A percentile compares a stretch with the other conserved stretches of the same genome.
Conservation (phyloP, 2,888 invertebrate species). For the Nymphalis c-album region DNA sequence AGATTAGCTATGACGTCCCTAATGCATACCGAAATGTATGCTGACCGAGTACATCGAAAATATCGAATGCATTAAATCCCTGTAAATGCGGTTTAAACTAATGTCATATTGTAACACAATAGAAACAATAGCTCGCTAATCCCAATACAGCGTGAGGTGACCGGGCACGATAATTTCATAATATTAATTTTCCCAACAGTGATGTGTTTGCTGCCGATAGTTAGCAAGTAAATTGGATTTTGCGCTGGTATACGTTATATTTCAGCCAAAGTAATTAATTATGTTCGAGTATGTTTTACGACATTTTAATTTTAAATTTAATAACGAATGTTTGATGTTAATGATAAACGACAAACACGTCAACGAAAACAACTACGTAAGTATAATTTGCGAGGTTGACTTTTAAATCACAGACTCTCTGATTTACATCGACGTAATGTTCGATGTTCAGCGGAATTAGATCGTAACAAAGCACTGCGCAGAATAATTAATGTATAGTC, state of each 20-base stretch:
- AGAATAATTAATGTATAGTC: constrained; percentile 31
- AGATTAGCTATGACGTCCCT: constrained; percentile 31
- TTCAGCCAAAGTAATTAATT: constrained; percentile 66
- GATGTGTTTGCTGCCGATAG: constrained; percentile 62
- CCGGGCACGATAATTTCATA: constrained; percentile 67
- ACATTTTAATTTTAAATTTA: constrained; percentile 50
- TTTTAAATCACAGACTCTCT: constrained; percentile 21
- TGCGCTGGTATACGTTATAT: constrained; percentile 66
- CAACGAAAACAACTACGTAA: not conserved
- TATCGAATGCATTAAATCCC: constrained; percentile 33
- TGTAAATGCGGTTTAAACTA: constrained; percentile 37
- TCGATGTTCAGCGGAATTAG: constrained; percentile 26
- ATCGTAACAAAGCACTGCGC: constrained; percentile 25
- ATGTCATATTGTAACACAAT: constrained; percentile 40
- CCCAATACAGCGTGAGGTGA: constrained; percentile 51
- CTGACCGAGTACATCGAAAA: constrained; percentile 32
- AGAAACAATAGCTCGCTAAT: constrained; percentile 48
- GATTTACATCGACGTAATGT: constrained; percentile 19
- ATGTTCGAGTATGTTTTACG: constrained; percentile 52
- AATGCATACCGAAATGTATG: constrained; percentile 34
- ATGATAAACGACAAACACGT: constrained; percentile 30
- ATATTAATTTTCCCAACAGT: constrained; percentile 65
- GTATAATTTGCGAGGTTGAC: constrained; percentile 9
- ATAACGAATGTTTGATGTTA: constrained; percentile 35
- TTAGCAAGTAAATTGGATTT: constrained; percentile 70